phyloP scores from a whole-genome alignment of 2,113 vertebrate genomes.

The Nymphicus hollandicus region DNA sequence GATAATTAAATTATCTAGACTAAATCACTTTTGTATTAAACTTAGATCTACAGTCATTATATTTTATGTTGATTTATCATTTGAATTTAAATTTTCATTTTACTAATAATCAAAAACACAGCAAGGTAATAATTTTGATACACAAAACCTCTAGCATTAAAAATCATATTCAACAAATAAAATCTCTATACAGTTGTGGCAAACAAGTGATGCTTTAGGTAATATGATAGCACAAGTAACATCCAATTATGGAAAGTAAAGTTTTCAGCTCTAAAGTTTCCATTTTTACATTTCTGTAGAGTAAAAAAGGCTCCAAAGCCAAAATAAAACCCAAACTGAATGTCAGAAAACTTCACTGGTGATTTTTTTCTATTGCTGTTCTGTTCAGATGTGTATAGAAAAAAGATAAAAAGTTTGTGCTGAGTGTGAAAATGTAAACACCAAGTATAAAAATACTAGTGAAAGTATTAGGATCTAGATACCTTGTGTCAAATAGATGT shows the following conservation, averaged over 20 bases:
- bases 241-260: not conserved
- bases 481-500: not conserved
- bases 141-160: not conserved
- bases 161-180: not conserved
- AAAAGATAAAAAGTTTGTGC: not conserved
- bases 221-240: not conserved
- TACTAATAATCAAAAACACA: not conserved
- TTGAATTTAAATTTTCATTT: not conserved
- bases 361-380: not conserved
- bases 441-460: not conserved
- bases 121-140: not conserved
- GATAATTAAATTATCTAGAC: not conserved
- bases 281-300: not conserved
- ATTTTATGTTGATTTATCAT: not conserved
- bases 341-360: not conserved
- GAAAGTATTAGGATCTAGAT: not conserved
- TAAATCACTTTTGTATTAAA: not conserved
- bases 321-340: not conserved
- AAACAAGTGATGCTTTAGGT: not conserved
- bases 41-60: not conserved
- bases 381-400: not conserved
- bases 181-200: not conserved
- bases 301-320: not conserved
- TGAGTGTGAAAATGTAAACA: not conserved
- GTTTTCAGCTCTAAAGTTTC: not conserved